These are phyloP conservation scores for Ophion costatus DNA, from an alignment of 2,888 invertebrate species.

Conservation along the genomic window DNA sequence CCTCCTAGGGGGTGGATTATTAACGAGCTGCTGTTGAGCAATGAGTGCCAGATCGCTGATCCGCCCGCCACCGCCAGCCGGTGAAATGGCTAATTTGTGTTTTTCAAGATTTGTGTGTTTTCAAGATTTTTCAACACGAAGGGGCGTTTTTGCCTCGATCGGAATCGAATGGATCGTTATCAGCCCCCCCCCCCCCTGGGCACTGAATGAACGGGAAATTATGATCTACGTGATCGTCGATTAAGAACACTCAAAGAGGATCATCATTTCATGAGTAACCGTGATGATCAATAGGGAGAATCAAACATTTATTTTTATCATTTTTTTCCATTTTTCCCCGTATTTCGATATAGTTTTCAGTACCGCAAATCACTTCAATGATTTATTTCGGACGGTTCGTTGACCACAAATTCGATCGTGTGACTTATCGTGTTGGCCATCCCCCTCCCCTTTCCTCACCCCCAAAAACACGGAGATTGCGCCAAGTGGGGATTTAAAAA, in stretches of 20 bases:
- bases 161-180: neutral
- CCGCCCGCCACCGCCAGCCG: conserved; percentile 12
- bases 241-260: neutral
- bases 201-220: neutral
- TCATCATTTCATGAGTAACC: neutral
- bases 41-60: conserved; percentile 63
- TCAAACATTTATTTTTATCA: neutral
- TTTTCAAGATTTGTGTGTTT: conserved; percentile 33
- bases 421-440: conserved; percentile 24
- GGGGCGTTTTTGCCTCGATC: conserved; percentile 9
- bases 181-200: neutral
- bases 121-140: conserved; percentile 1
- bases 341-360: conserved; percentile 10
- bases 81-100: conserved; percentile 1
- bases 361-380: conserved; percentile 13
- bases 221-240: neutral
- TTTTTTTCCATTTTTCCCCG: neutral
- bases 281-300: neutral
- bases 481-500: conserved; percentile 53
- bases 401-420: conserved; percentile 29
- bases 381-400: conserved; percentile 18
- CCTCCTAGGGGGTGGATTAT: conserved; percentile 47
- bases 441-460: conserved; percentile 36
- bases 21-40: conserved; percentile 62
- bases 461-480: neutral